Evolutionary conservation across 2,797 vertebrate species (phyloP).

Genomic region (Pantherophis alleghaniensis): DNA sequence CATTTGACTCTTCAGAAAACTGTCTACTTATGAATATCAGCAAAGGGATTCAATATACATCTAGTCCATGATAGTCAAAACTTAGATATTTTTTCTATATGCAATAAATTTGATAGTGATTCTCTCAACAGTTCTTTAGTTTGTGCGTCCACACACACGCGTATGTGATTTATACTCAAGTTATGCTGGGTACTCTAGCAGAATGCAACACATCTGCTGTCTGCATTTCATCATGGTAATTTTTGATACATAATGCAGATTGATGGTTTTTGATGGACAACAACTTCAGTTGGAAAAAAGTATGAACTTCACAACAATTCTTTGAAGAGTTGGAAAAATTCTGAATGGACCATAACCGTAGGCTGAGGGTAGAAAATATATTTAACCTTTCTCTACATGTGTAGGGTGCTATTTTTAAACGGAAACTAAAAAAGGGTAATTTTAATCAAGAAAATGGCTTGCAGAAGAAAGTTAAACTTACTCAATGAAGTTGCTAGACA

Average conservation of each 20-base stretch:
- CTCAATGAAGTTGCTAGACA: not conserved
- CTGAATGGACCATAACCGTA: not conserved
- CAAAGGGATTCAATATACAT: not conserved
- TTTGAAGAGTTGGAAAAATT: not conserved
- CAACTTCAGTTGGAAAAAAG: not conserved
- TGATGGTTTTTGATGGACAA: not conserved
- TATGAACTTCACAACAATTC: not conserved
- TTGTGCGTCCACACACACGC: not conserved
- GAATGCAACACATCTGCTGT: not conserved
- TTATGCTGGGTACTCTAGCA: not conserved
- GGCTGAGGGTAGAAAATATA: not conserved
- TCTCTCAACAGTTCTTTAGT: not conserved
- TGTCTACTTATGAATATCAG: slow-evolving; percentile 28
- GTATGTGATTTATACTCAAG: not conserved
- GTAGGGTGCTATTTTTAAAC: not conserved
- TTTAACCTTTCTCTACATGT: not conserved
- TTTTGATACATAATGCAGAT: not conserved
- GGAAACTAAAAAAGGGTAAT: not conserved
- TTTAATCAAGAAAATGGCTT: not conserved
- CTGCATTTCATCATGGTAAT: not conserved
- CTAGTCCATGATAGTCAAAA: not conserved
- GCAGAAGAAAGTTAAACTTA: not conserved
- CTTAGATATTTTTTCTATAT: not conserved
- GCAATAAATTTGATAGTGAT: not conserved
- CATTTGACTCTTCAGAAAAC: not conserved